Evolutionary conservation across 2,888 invertebrate species (phyloP).

Genomic region (Plusia festucae): DNA sequence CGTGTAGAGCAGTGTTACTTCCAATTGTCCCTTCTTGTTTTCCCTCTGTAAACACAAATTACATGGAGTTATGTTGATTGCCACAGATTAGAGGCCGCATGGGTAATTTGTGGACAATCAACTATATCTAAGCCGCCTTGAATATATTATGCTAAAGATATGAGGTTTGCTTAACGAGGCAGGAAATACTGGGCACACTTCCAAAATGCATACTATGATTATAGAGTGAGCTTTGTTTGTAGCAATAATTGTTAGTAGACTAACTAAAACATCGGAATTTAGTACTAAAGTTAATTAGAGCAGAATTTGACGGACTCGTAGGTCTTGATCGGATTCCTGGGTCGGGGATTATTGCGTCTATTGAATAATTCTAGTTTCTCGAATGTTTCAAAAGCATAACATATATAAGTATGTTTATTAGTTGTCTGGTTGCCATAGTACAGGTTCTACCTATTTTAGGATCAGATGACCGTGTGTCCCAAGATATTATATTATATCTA

Average conservation of each 20-base stretch:
- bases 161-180: slow-evolving; percentile 25
- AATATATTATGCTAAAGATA: slow-evolving; percentile 24
- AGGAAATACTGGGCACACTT: slow-evolving; percentile 37
- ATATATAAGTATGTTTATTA: too few relatives aligned
- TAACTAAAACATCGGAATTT: slow-evolving; percentile 10
- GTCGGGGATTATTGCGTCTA: background rate
- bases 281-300: background rate
- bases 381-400: too few relatives aligned
- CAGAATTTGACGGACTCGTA: background rate
- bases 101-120: slow-evolving; percentile 43
- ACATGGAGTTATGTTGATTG: slow-evolving; percentile 47
- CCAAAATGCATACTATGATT: slow-evolving; percentile 27
- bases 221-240: slow-evolving; percentile 9
- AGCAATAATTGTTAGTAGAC: slow-evolving; percentile 12
- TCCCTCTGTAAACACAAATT: slow-evolving; percentile 86
- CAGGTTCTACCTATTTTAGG: too few relatives aligned
- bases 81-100: slow-evolving; percentile 48
- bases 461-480: too few relatives aligned
- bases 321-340: background rate
- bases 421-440: too few relatives aligned
- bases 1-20: slow-evolving; percentile 91
- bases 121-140: slow-evolving; percentile 34
- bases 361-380: too few relatives aligned
- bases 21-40: slow-evolving; percentile 91
- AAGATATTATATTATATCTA: too few relatives aligned